Evolutionary conservation across 2,113 vertebrate species (phyloP).

Genomic region (Seriola quinqueradiata): DNA sequence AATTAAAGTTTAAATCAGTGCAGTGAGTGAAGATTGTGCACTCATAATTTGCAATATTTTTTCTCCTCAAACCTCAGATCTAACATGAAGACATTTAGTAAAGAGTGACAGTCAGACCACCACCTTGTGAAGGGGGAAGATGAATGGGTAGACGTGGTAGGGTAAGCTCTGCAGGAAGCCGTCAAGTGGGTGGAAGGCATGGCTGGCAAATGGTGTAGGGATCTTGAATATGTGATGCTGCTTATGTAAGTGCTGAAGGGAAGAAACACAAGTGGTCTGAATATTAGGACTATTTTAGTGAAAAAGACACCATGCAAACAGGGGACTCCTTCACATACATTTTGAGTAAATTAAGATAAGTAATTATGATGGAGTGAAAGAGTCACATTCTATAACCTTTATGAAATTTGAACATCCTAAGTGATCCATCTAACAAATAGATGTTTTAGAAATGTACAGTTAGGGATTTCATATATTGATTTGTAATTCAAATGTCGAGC

Average conservation of each 20-base stretch:
- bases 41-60: neutral
- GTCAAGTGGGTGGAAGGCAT: conserved; percentile 94
- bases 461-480: too few relatives aligned
- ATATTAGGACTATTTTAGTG: neutral
- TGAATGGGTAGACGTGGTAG: conserved; percentile 95
- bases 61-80: neutral
- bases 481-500: too few relatives aligned
- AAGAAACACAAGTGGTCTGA: conserved; percentile 11
- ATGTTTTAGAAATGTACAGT: too few relatives aligned
- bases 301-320: neutral
- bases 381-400: too few relatives aligned
- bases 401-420: too few relatives aligned
- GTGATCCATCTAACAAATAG: too few relatives aligned
- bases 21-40: neutral
- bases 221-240: conserved; percentile 96
- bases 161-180: conserved; percentile 95
- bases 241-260: conserved; percentile 90
- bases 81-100: neutral
- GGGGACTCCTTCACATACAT: fast-evolving
- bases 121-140: conserved; percentile 94
- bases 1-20: neutral
- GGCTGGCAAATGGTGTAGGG: conserved; percentile 92
- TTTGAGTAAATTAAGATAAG: too few relatives aligned
- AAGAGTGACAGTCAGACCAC: neutral
- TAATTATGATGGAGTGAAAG: too few relatives aligned